Evolutionary conservation across 2,113 vertebrate species (phyloP).

Genomic region (Phoenicopterus ruber): DNA sequence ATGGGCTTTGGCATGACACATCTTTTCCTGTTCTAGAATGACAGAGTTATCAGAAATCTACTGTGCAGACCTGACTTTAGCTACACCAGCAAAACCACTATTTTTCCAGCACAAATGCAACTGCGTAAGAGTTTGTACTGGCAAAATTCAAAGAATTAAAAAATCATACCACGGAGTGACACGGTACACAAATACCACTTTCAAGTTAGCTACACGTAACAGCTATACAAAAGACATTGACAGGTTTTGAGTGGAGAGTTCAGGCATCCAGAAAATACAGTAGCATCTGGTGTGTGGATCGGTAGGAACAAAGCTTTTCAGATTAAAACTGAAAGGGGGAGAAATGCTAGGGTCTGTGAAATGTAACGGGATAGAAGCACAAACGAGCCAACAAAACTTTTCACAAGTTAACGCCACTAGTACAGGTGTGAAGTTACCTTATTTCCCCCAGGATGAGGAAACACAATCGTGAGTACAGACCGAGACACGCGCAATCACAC

Average conservation of each 20-base stretch:
- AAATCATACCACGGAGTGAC: fast-evolving
- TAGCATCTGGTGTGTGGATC: neutral
- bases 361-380: neutral
- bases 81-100: neutral
- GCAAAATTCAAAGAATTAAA: neutral
- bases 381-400: neutral
- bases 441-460: neutral
- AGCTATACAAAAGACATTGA: neutral
- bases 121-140: neutral
- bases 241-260: neutral
- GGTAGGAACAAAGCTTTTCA: neutral
- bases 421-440: neutral
- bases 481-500: neutral
- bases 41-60: neutral
- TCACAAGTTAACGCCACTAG: neutral
- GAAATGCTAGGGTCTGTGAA: neutral
- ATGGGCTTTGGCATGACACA: neutral
- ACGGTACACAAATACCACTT: neutral
- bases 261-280: neutral
- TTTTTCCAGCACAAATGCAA: neutral
- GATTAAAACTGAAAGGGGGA: neutral
- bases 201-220: neutral
- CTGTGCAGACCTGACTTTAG: fast-evolving
- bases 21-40: neutral
- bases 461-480: neutral